Percentiles rank a stretch among this genome's conserved stretches.
Conservation (phyloP, 2,888 invertebrate genomes). For the Drosophila basisetae region DNA sequence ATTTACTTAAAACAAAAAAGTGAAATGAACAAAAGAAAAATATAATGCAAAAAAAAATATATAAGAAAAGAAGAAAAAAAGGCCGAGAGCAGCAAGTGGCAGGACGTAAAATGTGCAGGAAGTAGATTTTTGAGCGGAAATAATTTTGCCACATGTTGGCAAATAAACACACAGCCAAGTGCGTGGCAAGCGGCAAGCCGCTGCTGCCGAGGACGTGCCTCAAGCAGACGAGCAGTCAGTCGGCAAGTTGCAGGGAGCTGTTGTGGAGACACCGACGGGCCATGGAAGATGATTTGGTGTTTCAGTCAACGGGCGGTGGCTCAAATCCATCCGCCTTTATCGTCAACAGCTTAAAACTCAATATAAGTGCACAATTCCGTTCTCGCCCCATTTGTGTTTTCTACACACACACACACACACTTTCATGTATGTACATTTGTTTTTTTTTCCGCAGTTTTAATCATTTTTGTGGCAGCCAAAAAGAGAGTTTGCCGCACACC, state of each 20-base stretch:
- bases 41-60: not conserved
- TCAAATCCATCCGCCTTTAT: conserved; percentile 54
- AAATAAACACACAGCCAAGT: conserved; percentile 60
- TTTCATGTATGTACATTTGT: not conserved
- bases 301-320: conserved; percentile 51
- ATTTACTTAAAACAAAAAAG: conserved; percentile 62
- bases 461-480: conserved; percentile 36
- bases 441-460: conserved; percentile 17
- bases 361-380: conserved; percentile 61
- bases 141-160: conserved; percentile 80
- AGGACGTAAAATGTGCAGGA: conserved; percentile 53
- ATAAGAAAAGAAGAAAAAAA: conserved; percentile 1
- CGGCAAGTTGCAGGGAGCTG: not conserved
- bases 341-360: conserved; percentile 72
- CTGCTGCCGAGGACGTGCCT: conserved; percentile 12
- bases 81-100: conserved; percentile 18
- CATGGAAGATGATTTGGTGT: conserved; percentile 17
- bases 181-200: conserved; percentile 24
- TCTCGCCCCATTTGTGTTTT: conserved; percentile 40
- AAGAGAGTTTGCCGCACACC: not conserved
- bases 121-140: conserved; percentile 79
- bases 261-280: not conserved
- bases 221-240: not conserved
- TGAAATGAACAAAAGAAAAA: conserved; percentile 1
- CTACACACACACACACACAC: not conserved